Evolutionary conservation across 1,140 invertebrate genomes (phyloP), one percentile per base, ranked within the genome.

Genomic region (Aethina tumida): DNA sequence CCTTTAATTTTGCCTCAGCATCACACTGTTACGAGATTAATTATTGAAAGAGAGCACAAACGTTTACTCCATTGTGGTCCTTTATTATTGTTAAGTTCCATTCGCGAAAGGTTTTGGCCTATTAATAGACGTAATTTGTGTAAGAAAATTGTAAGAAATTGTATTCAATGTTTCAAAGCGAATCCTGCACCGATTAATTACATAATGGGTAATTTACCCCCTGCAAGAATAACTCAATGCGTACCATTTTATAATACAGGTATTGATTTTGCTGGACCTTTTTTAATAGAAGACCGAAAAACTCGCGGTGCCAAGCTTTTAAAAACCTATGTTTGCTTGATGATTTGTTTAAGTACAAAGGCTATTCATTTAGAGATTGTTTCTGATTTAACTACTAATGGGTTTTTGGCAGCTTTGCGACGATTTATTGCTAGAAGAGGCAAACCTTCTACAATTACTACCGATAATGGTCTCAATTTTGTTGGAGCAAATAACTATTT

Each of bases 151-250:
- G 27, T 50, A 16, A 16, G 43, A 22, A 41, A 34, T 26, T 57
- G 47, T 25, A 18, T 47, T 5, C 18, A 1, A 16, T 53, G 41
- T 40, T 50, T 42, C 20, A 43, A 32, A 41, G n/a, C 15, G 5
- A 37, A 36, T 6, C 35, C 39, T 0, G n/a, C 8, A 15, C 9
- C 9, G 17, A 32, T 14, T 2, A 27, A 51, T 1, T 43, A 49
- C 25, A 40, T 43, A 0, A 63, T 64, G 61, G 56, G 51, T 2
- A 41, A 64, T 17, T 35, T 67, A 14, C 65, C 60, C 4, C 4
- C 9, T 3, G n/a, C 39, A 14, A 20, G 62, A 14, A 20, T 55
- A 0, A 54, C 32, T 0, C 41, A 46, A 3, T 24, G 45, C 1
- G 37, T 49, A 5, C 54, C 59, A 3, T 69, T 69, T 39, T 20